phyloP scores from a whole-genome alignment of 2,113 vertebrate species.

The Perca schrenkii region DNA sequence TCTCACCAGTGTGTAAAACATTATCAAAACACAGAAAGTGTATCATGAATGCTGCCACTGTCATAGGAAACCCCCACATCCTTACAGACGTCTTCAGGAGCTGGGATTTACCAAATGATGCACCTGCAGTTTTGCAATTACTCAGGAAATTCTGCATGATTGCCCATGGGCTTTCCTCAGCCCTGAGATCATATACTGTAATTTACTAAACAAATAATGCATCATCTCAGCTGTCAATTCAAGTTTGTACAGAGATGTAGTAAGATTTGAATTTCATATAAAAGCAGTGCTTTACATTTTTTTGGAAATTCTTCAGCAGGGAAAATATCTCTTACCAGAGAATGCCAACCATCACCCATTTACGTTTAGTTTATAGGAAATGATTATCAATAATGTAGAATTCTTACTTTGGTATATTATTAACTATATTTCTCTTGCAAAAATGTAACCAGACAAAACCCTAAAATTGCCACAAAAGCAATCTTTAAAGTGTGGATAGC shows the following conservation, averaged over 20 bases:
- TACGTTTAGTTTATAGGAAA: not conserved
- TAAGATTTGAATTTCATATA: not conserved
- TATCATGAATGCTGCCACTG: slow-evolving; percentile 7
- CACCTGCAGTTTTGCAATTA: slow-evolving; percentile 29
- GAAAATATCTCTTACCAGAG: not conserved
- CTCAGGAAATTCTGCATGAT: slow-evolving; percentile 11
- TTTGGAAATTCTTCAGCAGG: not conserved
- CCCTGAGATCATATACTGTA: not conserved
- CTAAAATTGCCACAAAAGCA: not conserved
- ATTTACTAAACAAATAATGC: not conserved
- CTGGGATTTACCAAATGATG: slow-evolving; percentile 25
- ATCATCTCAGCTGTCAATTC: not conserved
- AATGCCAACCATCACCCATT: not conserved
- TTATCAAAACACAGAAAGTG: not conserved
- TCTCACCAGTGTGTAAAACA: slow-evolving; percentile 22
- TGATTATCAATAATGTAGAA: not conserved
- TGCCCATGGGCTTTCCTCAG: slow-evolving; percentile 3
- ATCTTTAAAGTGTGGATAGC: not conserved
- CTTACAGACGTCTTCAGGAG: not conserved
- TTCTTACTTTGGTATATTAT: not conserved
- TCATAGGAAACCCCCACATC: slow-evolving; percentile 31
- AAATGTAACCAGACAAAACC: too few species aligned
- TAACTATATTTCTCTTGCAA: not conserved
- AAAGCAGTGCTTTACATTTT: not conserved
- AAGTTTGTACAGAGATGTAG: not conserved